These are phyloP conservation scores for Eueides isabella DNA, from an alignment of 1,140 invertebrate genomes.

Conservation along the genomic window DNA sequence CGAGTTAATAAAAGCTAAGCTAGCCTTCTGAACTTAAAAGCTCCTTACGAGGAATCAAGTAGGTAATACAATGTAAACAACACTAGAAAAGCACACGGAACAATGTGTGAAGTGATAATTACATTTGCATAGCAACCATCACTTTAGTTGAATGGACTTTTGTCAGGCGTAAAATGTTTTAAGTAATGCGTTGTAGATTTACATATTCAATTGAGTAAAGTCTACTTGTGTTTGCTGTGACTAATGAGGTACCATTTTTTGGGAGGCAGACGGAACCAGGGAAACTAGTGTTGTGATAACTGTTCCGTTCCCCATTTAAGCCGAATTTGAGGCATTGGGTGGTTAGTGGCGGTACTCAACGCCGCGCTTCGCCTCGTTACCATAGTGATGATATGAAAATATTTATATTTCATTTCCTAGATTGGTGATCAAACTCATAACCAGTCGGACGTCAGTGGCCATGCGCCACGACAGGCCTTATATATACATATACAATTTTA, in stretches of 20 bases:
- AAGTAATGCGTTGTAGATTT: slow-evolving; percentile 28
- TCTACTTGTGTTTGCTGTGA: slow-evolving; percentile 26
- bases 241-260: slow-evolving; percentile 14
- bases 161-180: slow-evolving; percentile 27
- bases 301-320: no score
- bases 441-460: no score
- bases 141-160: slow-evolving; percentile 15
- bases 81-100: slow-evolving; percentile 22
- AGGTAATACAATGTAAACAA: slow-evolving; percentile 15
- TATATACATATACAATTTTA: no score
- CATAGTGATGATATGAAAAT: no score
- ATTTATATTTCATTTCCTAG: no score
- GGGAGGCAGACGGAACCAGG: no score
- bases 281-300: no score
- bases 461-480: no score
- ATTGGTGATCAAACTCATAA: no score
- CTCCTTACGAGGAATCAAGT: slow-evolving; percentile 10
- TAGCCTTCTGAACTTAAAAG: background rate
- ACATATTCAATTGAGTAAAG: slow-evolving; percentile 29
- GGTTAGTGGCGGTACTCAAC: no score
- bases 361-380: no score
- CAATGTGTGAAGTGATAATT: slow-evolving; percentile 31
- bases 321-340: no score
- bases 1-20: slow-evolving; percentile 11
- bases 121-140: slow-evolving; percentile 33